Percentiles rank a stretch among this genome's conserved stretches.
Evolutionary conservation across 2,888 invertebrate genomes (phyloP).

Genomic region (Trilocha varians): DNA sequence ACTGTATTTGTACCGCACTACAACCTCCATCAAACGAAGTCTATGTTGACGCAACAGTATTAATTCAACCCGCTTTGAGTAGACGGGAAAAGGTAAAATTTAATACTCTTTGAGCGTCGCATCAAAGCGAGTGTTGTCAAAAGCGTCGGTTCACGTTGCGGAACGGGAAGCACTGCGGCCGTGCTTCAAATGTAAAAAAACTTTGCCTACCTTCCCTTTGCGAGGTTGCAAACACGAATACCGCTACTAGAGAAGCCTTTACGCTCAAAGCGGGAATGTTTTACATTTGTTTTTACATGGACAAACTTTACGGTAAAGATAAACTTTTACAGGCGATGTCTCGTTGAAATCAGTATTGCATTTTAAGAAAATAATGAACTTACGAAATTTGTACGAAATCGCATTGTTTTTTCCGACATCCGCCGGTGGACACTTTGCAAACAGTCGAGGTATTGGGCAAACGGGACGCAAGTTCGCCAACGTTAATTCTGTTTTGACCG

Average conservation of each 20-base stretch:
- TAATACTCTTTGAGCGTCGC: slow-evolving; percentile 51
- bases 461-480: slow-evolving; percentile 28
- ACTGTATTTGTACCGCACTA: no score
- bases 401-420: slow-evolving; percentile 17
- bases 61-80: slow-evolving; percentile 48
- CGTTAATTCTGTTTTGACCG: slow-evolving; percentile 28
- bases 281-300: slow-evolving; percentile 57
- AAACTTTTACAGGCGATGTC: slow-evolving; percentile 22
- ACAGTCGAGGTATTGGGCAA: slow-evolving; percentile 23
- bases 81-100: slow-evolving; percentile 53
- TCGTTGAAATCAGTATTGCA: background rate
- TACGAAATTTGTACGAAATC: slow-evolving; percentile 11
- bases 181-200: slow-evolving; percentile 59
- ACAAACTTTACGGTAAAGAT: slow-evolving; percentile 22
- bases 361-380: slow-evolving; percentile 9
- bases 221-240: slow-evolving; percentile 46
- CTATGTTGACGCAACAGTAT: slow-evolving; percentile 43
- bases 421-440: slow-evolving; percentile 17
- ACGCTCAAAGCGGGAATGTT: slow-evolving; percentile 64
- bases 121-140: slow-evolving; percentile 67
- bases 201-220: slow-evolving; percentile 56
- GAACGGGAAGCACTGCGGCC: slow-evolving; percentile 50
- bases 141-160: slow-evolving; percentile 56
- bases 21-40: no score
- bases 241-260: slow-evolving; percentile 58